Evolutionary conservation across 2,888 invertebrate genomes (phyloP), one percentile per base, ranked within the genome.

Genomic region (Odiellus spinosus): DNA sequence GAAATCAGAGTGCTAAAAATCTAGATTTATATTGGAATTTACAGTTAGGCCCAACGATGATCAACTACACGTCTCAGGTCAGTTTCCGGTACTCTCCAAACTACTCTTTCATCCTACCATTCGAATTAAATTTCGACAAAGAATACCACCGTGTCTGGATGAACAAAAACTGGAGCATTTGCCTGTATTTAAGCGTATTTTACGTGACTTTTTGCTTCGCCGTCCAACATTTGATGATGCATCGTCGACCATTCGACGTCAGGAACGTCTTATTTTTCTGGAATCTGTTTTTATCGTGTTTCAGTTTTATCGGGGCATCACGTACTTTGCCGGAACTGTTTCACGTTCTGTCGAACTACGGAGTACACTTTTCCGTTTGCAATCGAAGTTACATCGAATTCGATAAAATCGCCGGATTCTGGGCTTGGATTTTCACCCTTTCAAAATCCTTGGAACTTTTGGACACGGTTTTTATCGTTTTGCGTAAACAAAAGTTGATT

Each of bases 401-500:
- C 45, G 64, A 64, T 18, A 51, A 56, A 12, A 64, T 67, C 3
- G 65, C 68, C 3, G 65, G 66, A 20, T 67, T 69, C 53, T 71
- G 71, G 71, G 64, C 68, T 5, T 64, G 61, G 50, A 54, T 67
- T 54, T 72, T 72, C 55, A 66, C 66, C 1, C 57, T 70, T 52
- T 68, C 68, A 21, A 71, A 71, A 55, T 64, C 66, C 3, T 63
- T 66, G 26, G 71, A 71, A 58, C 62, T 71, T 12, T 66, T 61
- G 3, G 64, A 64, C 53, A 64, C 64, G 2, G 55, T 60, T 33
- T 65, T 64, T 49, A 56, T 64, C 19, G 56, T 65, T 15, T 56
- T 64, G 6, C 56, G 64, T 8, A 64, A 64, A 50, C 57, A 56
- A 44, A 47, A 50, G 5, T 47, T 59, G 12, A 48, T 53, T 12